These are phyloP conservation scores for Tangara arthus DNA, from an alignment of 2,797 vertebrate genomes.

Conservation along the genomic window DNA sequence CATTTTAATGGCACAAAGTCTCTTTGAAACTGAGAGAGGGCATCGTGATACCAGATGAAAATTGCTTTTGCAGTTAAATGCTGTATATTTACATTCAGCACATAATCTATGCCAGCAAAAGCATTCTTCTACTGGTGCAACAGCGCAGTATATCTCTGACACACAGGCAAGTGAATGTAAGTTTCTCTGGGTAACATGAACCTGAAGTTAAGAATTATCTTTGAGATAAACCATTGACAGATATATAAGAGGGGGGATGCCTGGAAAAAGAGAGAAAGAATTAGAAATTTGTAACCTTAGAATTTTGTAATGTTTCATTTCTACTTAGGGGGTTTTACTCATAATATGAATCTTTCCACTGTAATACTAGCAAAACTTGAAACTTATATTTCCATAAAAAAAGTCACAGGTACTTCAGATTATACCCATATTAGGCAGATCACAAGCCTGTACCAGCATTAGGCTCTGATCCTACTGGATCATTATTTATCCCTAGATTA, in stretches of 20 bases:
- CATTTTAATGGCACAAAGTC: neutral
- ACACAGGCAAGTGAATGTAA: neutral
- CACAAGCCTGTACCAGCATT: neutral
- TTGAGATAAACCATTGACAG: neutral
- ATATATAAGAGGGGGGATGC: rapidly evolving
- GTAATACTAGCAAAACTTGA: neutral
- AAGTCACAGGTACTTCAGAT: neutral
- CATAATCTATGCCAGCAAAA: neutral
- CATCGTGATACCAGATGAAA: neutral
- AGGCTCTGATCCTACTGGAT: neutral
- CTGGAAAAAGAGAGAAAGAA: neutral
- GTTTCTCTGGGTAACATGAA: neutral
- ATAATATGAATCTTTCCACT: neutral
- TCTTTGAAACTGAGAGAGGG: neutral
- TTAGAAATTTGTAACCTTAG: neutral
- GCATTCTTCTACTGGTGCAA: neutral
- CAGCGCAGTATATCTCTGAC: neutral
- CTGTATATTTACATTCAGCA: neutral
- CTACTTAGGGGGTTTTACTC: neutral
- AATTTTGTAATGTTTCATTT: neutral
- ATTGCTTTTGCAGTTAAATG: neutral
- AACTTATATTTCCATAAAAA: neutral
- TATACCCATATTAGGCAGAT: neutral
- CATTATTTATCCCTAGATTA: neutral
- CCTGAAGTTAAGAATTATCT: neutral